phyloP scores from a whole-genome alignment of 1,140 invertebrate genomes.

The Papilio polytes region DNA sequence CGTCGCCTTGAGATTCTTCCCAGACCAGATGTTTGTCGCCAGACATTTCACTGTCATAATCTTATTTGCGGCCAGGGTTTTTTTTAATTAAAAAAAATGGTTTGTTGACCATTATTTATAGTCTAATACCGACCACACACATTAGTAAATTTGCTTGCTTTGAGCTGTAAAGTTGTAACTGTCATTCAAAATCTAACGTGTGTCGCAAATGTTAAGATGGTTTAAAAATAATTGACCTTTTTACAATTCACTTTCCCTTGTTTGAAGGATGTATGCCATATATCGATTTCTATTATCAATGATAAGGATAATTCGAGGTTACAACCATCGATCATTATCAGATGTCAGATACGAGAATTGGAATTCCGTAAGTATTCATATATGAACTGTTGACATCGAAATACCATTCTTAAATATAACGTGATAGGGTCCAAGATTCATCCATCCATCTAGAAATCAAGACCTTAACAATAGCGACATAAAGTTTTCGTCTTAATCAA shows the following conservation, averaged over 20 bases:
- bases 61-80: not conserved
- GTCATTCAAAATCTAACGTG: no score
- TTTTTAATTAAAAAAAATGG: not conserved
- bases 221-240: not conserved
- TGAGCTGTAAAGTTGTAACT: not conserved
- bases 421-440: no score
- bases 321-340: not conserved
- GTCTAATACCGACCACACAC: no score
- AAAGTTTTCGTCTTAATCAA: no score
- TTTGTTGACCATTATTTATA: not conserved
- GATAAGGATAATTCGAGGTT: not conserved
- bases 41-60: conserved; percentile 29
- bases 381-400: no score
- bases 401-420: no score
- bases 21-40: conserved; percentile 7
- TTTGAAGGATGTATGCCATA: not conserved
- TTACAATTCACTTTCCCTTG: not conserved
- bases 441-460: no score
- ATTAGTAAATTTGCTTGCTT: not conserved
- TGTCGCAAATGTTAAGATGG: no score
- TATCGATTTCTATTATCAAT: not conserved
- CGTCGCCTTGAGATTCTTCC: conserved; percentile 14
- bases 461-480: no score
- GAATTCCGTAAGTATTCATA: not conserved
- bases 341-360: not conserved